Evolutionary conservation across 2,888 invertebrate genomes (phyloP).

Genomic region (Linnaemya tessellans): DNA sequence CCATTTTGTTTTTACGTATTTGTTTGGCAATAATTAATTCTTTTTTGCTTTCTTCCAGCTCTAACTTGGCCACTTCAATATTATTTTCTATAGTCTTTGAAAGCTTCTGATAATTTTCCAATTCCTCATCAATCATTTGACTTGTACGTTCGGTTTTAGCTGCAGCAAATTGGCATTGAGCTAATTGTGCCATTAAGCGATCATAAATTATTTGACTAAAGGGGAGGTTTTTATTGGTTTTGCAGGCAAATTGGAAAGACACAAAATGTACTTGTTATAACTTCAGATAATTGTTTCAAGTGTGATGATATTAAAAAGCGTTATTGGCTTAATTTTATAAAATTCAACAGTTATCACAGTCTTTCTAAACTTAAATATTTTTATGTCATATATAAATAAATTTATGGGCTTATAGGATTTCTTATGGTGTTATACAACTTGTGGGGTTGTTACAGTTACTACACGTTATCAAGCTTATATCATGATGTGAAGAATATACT

Average conservation of each 20-base stretch:
- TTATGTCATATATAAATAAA: no score
- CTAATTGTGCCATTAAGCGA: conserved; percentile 91
- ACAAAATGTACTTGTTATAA: neutral
- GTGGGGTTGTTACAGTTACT: no score
- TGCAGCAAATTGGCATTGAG: conserved; percentile 94
- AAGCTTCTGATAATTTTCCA: conserved; percentile 91
- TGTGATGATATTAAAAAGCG: neutral
- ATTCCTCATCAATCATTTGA: conserved; percentile 92
- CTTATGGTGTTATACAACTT: no score
- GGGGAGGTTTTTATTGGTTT: neutral
- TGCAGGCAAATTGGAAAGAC: neutral
- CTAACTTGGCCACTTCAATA: conserved; percentile 90
- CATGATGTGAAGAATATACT: no score
- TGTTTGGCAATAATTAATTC: conserved; percentile 92
- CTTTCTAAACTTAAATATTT: no score
- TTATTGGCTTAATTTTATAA: neutral
- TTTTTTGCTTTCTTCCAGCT: conserved; percentile 92
- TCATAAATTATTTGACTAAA: conserved; percentile 88
- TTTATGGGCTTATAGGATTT: no score
- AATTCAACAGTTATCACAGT: no score
- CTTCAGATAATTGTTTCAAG: neutral
- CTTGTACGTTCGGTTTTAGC: conserved; percentile 91
- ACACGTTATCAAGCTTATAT: no score
- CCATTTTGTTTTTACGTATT: conserved; percentile 94
- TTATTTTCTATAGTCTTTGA: conserved; percentile 90